Evolutionary conservation across 92 coral and sea anemone species (phyloP).

Genomic region (Pocillopora meandrina): DNA sequence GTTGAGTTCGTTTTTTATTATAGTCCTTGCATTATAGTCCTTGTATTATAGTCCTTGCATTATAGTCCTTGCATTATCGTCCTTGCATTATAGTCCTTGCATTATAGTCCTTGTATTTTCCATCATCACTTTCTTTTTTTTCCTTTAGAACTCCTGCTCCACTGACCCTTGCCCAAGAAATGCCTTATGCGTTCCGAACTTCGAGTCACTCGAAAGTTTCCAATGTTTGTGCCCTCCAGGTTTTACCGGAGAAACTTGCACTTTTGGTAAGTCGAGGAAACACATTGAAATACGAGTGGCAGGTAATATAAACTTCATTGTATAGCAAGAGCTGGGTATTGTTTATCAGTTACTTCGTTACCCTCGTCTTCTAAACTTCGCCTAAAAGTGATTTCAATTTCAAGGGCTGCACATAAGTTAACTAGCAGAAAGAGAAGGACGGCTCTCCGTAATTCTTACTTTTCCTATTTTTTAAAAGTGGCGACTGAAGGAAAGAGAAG

Average conservation of each 20-base stretch:
- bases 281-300: not conserved
- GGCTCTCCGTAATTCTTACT: no score
- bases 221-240: slow-evolving; percentile 51
- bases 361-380: no score
- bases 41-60: no score
- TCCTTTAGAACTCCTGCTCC: slow-evolving; percentile 45
- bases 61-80: not conserved
- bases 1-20: no score
- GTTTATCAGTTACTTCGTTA: not conserved
- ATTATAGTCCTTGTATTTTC: no score
- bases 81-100: not conserved
- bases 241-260: slow-evolving; percentile 41
- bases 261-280: slow-evolving; percentile 22
- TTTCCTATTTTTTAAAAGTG: no score
- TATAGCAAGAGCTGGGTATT: not conserved
- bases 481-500: no score
- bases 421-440: no score
- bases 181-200: slow-evolving; percentile 38
- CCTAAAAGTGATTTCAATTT: no score
- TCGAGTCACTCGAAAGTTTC: slow-evolving; percentile 1
- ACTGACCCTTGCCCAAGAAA: slow-evolving; percentile 33
- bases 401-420: no score
- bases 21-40: no score
- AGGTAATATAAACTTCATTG: not conserved
- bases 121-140: not conserved